A percentile compares a stretch with the other conserved stretches of the same genome.
phyloP scores from a whole-genome alignment of 1,140 invertebrate species.

The Leptopilina clavipes region DNA sequence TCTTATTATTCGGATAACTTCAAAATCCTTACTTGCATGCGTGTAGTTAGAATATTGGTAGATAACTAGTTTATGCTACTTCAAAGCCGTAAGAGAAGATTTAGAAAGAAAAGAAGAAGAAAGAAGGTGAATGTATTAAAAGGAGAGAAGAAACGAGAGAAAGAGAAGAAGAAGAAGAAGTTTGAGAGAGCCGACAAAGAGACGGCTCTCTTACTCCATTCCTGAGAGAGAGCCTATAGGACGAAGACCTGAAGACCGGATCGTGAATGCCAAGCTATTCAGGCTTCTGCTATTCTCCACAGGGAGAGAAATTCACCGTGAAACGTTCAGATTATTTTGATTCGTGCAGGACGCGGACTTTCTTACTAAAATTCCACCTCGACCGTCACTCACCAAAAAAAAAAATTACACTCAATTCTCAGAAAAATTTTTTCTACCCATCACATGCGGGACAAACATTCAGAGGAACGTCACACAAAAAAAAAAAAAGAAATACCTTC shows the following conservation, averaged over 20 bases:
- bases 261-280: conserved; percentile 53
- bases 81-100: too few relatives aligned
- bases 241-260: conserved; percentile 56
- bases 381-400: neutral
- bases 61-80: too few relatives aligned
- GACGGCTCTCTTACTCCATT: conserved; percentile 59
- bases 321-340: conserved; percentile 51
- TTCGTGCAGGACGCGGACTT: conserved; percentile 33
- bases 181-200: conserved; percentile 59
- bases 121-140: conserved; percentile 37
- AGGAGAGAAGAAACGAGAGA: conserved; percentile 32
- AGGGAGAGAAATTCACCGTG: conserved; percentile 38
- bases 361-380: conserved; percentile 10
- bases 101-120: conserved; percentile 42
- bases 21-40: too few relatives aligned
- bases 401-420: neutral
- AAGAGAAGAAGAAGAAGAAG: conserved; percentile 38
- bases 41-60: too few relatives aligned
- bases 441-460: too few relatives aligned
- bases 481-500: neutral
- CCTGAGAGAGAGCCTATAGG: conserved; percentile 44
- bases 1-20: too few relatives aligned
- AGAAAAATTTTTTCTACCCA: neutral
- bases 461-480: too few relatives aligned
- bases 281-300: conserved; percentile 46